Base-by-base conservation (phyloP, 2,797 vertebrate genomes). In the Octomys mimax region DNA sequence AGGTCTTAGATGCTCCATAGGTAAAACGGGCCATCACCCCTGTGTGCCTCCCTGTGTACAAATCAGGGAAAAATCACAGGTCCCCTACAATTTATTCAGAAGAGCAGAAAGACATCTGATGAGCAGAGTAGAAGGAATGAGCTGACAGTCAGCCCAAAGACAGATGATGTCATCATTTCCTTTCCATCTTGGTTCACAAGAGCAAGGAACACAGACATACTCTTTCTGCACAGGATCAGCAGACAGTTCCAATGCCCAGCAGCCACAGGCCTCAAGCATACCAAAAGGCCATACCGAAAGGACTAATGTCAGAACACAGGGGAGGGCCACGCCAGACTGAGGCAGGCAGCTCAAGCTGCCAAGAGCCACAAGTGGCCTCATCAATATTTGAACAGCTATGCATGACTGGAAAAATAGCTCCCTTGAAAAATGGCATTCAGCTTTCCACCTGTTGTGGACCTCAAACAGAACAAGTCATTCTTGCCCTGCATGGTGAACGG, bases 401-500 rank as follows among this genome's bases (percentile, higher is more conserved):
- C 81, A 26, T 97, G 96, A 97, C 42, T 36, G 71, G 88, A 84
- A 94, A 97, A 95, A 94, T 62, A 42, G 85, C 95, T 87, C 82
- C 87, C 79, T 91, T 75, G 0, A 92, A 91, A 92, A 93, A 57
- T 83, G 62, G 62, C 89, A 96, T 89, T 83, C 85, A 70, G 89
- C 78, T 97, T 96, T 28, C 68, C 8, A 80, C 71, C 66, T 83
- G 18, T 64, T 80, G 28, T 59, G 6, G 82, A 42, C n/a, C 70
- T 92, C 73, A 2, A 78, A 89, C 0, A 18, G 92, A 95, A 95
- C 93, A 93, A 90, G 80, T 66, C 96, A 54, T 18, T 96, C 93
- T 92, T 85, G 90, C 95, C 91, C 95, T 78, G 49, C 26, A 26
- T 19, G 0, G 0, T 7, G 8, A 95, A 71, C 5, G 33, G 79